phyloP scores from a whole-genome alignment of 2,888 invertebrate genomes.

The Mechanitis messenoides region DNA sequence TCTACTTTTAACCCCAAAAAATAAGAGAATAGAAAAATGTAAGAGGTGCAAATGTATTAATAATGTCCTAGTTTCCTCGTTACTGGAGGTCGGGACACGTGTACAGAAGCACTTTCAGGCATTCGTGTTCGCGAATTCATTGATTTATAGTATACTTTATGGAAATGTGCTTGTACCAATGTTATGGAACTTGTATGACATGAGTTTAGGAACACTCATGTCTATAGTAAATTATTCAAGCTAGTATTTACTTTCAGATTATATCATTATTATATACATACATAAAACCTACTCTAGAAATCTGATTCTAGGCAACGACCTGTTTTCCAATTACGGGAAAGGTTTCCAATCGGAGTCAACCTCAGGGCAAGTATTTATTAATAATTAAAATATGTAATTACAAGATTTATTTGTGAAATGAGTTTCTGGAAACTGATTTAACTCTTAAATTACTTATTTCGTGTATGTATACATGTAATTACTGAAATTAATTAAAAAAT shows the following conservation, averaged over 20 bases:
- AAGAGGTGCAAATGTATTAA: slow-evolving; percentile 2
- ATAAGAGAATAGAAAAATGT: background rate
- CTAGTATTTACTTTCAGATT: no score
- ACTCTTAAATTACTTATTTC: background rate
- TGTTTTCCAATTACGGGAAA: slow-evolving; percentile 2
- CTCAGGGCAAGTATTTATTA: no score
- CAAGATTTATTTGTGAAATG: background rate
- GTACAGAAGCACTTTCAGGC: slow-evolving; percentile 4
- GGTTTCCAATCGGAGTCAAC: no score
- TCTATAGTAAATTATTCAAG: no score
- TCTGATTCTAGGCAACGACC: background rate
- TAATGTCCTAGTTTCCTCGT: background rate
- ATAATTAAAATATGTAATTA: background rate
- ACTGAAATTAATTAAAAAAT: no score
- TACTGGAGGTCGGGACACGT: background rate
- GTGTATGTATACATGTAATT: no score
- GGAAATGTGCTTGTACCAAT: slow-evolving; percentile 2
- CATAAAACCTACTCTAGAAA: background rate
- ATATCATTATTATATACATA: no score
- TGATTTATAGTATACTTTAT: slow-evolving; percentile 5
- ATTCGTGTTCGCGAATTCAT: slow-evolving; percentile 1
- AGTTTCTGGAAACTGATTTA: no score
- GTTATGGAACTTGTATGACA: background rate
- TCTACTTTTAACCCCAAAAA: background rate
- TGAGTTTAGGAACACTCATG: no score